Conservation (phyloP, 2,113 vertebrate genomes). For the Microtus oregoni region DNA sequence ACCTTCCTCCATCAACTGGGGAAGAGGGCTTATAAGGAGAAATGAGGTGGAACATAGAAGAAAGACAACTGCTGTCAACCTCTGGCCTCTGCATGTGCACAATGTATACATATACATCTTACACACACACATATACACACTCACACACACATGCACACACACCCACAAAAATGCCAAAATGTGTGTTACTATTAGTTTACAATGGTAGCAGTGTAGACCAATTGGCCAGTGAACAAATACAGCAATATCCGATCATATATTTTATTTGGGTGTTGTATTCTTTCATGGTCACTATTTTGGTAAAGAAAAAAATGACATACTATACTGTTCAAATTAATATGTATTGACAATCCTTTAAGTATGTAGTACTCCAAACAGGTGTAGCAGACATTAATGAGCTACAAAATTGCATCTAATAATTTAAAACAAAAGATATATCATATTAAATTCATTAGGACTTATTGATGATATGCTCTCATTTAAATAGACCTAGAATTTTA, state of each 20-base stretch:
- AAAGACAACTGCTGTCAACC: background rate
- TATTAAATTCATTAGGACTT: constrained; percentile 1
- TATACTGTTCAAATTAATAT: constrained; percentile 7
- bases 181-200: background rate
- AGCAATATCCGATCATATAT: background rate
- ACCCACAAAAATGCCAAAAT: background rate
- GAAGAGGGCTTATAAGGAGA: background rate
- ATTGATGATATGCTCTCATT: background rate
- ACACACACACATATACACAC: background rate
- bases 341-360: background rate
- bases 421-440: background rate
- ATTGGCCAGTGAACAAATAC: background rate
- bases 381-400: background rate
- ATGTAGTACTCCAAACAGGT: background rate
- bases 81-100: background rate
- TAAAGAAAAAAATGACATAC: background rate
- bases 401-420: background rate
- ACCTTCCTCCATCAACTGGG: too few species aligned
- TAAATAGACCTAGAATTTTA: background rate
- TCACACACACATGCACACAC: background rate
- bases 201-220: background rate
- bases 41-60: background rate
- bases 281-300: background rate
- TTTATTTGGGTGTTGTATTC: background rate
- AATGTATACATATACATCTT: background rate